Evolutionary conservation across 2,888 invertebrate genomes (phyloP).

Genomic region (Tipula unca): DNA sequence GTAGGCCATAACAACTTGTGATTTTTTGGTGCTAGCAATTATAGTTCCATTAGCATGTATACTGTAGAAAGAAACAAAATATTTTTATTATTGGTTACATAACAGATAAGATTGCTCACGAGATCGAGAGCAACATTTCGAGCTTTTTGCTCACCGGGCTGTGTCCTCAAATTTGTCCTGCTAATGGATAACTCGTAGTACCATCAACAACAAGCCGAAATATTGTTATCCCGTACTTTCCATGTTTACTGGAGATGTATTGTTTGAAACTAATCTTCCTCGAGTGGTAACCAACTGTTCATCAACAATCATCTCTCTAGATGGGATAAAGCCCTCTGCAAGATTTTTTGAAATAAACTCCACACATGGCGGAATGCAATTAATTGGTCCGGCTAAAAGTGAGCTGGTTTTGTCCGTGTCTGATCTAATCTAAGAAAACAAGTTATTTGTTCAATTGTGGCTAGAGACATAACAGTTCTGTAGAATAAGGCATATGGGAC

Average conservation of each 20-base stretch:
- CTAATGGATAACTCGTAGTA: neutral
- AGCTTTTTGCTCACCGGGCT: too few species aligned
- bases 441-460: too few species aligned
- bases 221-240: neutral
- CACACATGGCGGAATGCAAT: neutral
- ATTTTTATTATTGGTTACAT: too few species aligned
- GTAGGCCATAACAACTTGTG: too few species aligned
- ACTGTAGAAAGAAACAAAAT: too few species aligned
- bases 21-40: too few species aligned
- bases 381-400: neutral
- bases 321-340: neutral
- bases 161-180: neutral
- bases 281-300: neutral
- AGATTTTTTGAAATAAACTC: neutral
- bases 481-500: too few species aligned
- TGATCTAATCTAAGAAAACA: too few species aligned
- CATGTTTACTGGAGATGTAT: too few species aligned
- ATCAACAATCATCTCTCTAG: neutral
- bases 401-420: neutral
- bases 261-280: too few species aligned
- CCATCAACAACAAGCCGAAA: neutral
- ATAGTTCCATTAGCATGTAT: too few species aligned
- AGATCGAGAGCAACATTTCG: neutral
- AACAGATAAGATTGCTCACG: neutral
- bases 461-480: too few species aligned